Evolutionary conservation across 2,797 vertebrate genomes (phyloP).

Genomic region (Fundulus diaphanus): DNA sequence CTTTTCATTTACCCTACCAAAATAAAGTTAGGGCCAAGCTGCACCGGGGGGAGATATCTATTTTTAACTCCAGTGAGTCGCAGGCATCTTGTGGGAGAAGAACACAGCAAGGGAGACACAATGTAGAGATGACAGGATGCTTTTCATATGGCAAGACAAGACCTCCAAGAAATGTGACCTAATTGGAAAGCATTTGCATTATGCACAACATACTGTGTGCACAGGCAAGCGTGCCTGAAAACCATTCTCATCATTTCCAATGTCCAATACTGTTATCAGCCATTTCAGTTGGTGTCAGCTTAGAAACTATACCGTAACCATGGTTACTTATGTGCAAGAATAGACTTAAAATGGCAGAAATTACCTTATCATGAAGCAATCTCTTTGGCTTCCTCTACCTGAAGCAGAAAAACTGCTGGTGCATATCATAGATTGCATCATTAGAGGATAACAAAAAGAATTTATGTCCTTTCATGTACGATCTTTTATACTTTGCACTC

Average conservation of each 20-base stretch:
- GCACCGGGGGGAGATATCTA: constrained; percentile 61
- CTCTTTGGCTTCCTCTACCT: constrained; percentile 7
- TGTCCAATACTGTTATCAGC: constrained; percentile 28
- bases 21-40: constrained; percentile 69
- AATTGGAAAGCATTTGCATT: constrained; percentile 28
- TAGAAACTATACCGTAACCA: constrained; percentile 69
- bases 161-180: constrained; percentile 42
- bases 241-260: constrained; percentile 30
- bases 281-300: constrained; percentile 52
- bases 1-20: constrained; percentile 68
- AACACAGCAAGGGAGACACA: constrained; percentile 39
- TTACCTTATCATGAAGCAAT: constrained; percentile 48
- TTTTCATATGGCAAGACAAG: constrained; percentile 44
- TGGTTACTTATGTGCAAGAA: constrained; percentile 64
- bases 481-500: background rate
- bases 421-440: constrained; percentile 3
- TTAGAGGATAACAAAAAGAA: background rate
- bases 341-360: constrained; percentile 47
- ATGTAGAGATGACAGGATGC: constrained; percentile 40
- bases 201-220: constrained; percentile 15
- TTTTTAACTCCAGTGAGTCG: constrained; percentile 75
- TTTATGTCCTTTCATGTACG: background rate
- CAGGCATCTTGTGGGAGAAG: constrained; percentile 66
- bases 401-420: constrained; percentile 1
- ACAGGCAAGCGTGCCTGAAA: background rate